Base-by-base conservation (phyloP, 2,888 invertebrate species). In the Tipula lateralis region DNA sequence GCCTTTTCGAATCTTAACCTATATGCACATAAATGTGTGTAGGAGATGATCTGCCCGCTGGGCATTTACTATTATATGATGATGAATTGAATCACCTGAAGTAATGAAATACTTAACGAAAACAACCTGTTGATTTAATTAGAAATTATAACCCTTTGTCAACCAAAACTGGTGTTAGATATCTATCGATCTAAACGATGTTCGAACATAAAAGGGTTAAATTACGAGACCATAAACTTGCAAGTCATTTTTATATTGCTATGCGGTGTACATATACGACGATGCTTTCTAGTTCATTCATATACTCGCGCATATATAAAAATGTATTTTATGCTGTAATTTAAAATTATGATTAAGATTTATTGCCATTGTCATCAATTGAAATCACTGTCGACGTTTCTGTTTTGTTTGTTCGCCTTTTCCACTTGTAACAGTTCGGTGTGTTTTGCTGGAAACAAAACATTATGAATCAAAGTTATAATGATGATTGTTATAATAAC, bases 281-380 rank as follows among this genome's bases (percentile, higher is more conserved):
- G n/a, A 44, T n/a, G 44, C 44, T 44, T 66, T 24, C 12, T 66
- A 66, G 24, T 66, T 66, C 24, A 24, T 66, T 66, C 24, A 24
- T 50, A 50, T 66, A 24, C 7, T 66, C 24, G 44, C 16, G 16
- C n/a, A 44, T 1, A 32, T 5, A 39, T 4, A 66, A 66, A 66
- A 16, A 44, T 44, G 44, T 44, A 44, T 16, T 66, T 24, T 24
- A 66, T 66, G 24, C 66, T 66, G 24, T 66, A 66, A 66, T 66
- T 66, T 66, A 66, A 66, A 66, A 66, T 66, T 66, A 66, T 66
- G 24, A 66, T 24, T 66, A 66, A 66, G 66, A 66, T 66, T 66
- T 66, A 66, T 66, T 66, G 19, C 24, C 12, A 66, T 66, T 66
- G 66, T 66, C 66, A 66, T 66, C 66, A 66, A 66, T 66, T 66